These are phyloP conservation scores for Urosaurus nigricauda DNA, from an alignment of 2,797 vertebrate genomes.

Conservation along the genomic window DNA sequence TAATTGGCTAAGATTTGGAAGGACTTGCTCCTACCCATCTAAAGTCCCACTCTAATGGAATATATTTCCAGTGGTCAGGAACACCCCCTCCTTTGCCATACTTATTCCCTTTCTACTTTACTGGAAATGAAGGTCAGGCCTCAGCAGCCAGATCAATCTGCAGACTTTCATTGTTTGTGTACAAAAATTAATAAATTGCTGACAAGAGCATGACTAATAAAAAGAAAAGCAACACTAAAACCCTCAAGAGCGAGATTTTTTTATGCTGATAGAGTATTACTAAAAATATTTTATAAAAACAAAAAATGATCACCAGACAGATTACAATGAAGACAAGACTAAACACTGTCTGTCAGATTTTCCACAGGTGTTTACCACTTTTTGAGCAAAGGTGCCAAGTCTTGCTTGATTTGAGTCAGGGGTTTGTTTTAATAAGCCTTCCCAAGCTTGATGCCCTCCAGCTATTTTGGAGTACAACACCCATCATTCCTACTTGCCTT, in stretches of 20 bases:
- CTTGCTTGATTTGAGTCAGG: not conserved
- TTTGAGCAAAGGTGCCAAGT: not conserved
- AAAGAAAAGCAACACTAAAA: not conserved
- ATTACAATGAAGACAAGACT: not conserved
- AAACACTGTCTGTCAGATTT: not conserved
- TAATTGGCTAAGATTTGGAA: not conserved
- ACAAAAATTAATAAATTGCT: not conserved
- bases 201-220: not conserved
- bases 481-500: not conserved
- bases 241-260: not conserved
- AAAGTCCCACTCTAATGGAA: not conserved
- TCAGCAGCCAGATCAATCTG: not conserved
- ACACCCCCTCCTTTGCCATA: not conserved
- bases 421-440: constrained; percentile 9
- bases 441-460: not conserved
- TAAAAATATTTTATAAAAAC: constrained; percentile 1
- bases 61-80: not conserved
- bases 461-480: not conserved
- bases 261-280: not conserved
- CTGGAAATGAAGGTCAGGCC: not conserved
- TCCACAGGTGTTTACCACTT: not conserved
- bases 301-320: not conserved
- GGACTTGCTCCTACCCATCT: not conserved
- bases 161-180: not conserved
- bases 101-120: not conserved